Evolutionary conservation across 1,140 invertebrate species (phyloP), one percentile per base, ranked within the genome.

Genomic region (Drosophila asahinai): DNA sequence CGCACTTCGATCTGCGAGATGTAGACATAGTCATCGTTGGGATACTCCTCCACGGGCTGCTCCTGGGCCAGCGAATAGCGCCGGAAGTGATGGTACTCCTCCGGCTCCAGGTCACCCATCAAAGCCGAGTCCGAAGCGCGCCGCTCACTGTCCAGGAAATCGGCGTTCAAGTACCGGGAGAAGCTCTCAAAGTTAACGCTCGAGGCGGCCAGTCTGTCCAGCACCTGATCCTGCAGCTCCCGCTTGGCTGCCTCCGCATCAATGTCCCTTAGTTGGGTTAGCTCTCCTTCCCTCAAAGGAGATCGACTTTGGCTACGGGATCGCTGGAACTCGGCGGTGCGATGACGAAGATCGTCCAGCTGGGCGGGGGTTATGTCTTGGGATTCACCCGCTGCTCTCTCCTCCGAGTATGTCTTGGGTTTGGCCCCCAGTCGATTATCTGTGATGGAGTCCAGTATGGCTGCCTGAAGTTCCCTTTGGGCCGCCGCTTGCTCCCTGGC

Each of bases 1-100:
- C 79, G 75, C 12, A 92, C 83, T 45, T 92, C 91, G 15, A 92
- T 78, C 47, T 92, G 83, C 0, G 91, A 90, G 15, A 92, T 83
- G 40, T 79, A 93, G 9, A 93, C 78, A 22, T 65, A 93, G 17
- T 93, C 92, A 59, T 93, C 91, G 33, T 63, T 91, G 0, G 92
- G 92, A 67, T 93, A 93, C 45, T 92, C 84, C 66, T 93, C 92
- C 3, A 90, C 78, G 0, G 83, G 90, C 22, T 91, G 77, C 58
- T 93, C 92, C 64, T 93, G 92, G 9, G 86, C 80, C 25, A 93
- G 55, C 0, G 92, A 93, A 17, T 84, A 93, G 36, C 92, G 82
- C 1, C 92, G 64, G 43, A 82, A 93, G 36, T 93, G 92, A 70
- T 93, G 92, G 65, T 93, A 93, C 19, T 93, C 92, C 19, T 93